Conservation (phyloP, 2,113 vertebrate genomes). For the Gracilinanus agilis region DNA sequence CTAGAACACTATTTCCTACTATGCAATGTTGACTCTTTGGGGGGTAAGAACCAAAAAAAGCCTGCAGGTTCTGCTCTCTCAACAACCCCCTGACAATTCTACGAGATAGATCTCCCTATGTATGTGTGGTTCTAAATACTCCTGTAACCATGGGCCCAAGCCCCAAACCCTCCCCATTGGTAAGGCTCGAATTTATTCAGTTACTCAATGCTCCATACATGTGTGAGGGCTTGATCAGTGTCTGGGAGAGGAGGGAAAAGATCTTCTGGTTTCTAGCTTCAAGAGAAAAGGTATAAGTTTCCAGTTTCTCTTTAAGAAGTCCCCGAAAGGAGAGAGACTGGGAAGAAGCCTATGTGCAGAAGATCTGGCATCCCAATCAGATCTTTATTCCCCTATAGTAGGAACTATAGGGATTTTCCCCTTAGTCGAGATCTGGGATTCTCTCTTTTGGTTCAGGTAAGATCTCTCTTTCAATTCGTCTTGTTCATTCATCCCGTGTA, state of each 20-base stretch:
- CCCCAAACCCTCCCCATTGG: background rate
- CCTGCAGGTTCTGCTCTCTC: background rate
- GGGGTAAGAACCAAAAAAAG: background rate
- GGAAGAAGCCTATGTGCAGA: background rate
- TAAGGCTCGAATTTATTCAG: too few relatives aligned
- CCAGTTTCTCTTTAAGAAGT: background rate
- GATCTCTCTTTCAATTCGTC: background rate
- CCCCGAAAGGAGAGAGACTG: background rate
- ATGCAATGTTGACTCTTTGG: background rate
- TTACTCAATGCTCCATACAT: background rate
- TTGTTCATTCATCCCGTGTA: background rate
- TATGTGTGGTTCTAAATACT: background rate
- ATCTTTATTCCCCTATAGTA: background rate
- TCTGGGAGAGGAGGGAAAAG: background rate
- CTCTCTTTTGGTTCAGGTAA: background rate
- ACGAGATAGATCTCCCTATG: background rate
- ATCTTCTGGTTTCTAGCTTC: background rate
- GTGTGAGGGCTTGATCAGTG: background rate
- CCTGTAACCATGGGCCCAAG: background rate
- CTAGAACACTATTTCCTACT: background rate
- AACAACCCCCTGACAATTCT: background rate
- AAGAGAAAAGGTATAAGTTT: background rate
- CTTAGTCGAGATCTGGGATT: background rate
- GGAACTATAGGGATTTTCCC: background rate
- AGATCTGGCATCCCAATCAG: background rate